Conservation (phyloP, 1,140 invertebrate genomes). For the Chymomyza costata region DNA sequence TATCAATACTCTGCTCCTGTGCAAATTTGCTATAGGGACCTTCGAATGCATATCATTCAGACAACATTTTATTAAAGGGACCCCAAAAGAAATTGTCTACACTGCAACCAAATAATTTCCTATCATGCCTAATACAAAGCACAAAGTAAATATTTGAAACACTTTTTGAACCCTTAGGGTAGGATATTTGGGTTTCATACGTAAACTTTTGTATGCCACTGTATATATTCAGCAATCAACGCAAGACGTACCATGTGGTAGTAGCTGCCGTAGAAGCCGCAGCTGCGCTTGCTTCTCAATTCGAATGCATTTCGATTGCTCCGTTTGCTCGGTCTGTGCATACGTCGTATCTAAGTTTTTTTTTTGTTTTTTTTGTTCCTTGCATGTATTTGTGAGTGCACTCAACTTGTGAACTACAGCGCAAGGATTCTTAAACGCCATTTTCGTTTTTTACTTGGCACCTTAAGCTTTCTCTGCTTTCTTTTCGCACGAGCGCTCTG, state of each 20-base stretch:
- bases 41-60: too few species aligned
- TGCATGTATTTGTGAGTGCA: conserved; percentile 45
- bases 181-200: too few species aligned
- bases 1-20: too few species aligned
- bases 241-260: conserved; percentile 18
- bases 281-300: conserved; percentile 27
- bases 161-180: too few species aligned
- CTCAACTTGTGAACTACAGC: conserved; percentile 44
- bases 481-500: conserved; percentile 40
- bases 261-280: conserved; percentile 28
- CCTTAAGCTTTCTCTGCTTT: conserved; percentile 39
- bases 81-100: too few species aligned
- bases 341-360: not conserved
- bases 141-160: too few species aligned
- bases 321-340: conserved; percentile 20
- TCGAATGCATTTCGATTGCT: conserved; percentile 71
- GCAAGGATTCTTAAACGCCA: conserved; percentile 43
- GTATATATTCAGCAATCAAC: conserved; percentile 29
- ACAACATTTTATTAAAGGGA: too few species aligned
- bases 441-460: conserved; percentile 48
- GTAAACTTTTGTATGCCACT: too few species aligned
- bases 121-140: too few species aligned
- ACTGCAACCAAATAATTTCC: too few species aligned
- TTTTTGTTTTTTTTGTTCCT: conserved; percentile 1
- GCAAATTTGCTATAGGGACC: too few species aligned